Evolutionary conservation across 2,113 vertebrate species (phyloP).

Genomic region (Rhizomys pruinosus): DNA sequence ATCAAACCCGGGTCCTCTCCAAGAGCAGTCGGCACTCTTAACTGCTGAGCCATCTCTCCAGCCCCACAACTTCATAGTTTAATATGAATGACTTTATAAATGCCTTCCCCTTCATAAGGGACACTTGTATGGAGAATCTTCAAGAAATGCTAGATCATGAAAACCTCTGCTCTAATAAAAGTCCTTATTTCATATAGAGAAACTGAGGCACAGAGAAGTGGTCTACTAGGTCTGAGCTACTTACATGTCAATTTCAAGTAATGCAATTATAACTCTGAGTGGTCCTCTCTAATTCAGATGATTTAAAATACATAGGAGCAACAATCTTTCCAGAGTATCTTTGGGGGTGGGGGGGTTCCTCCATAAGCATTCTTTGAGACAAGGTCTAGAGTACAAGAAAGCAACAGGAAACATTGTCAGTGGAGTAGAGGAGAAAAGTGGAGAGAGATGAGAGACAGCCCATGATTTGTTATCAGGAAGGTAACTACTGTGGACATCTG

Average conservation of each 20-base stretch:
- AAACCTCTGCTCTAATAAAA: not conserved
- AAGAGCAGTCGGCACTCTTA: too few relatives aligned
- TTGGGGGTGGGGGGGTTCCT: not conserved
- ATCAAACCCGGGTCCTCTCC: too few relatives aligned
- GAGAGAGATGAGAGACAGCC: not conserved
- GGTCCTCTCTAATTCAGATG: not conserved
- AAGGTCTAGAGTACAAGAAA: not conserved
- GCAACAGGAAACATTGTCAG: not conserved
- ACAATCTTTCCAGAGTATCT: not conserved
- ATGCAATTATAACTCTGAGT: not conserved
- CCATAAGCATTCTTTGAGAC: not conserved
- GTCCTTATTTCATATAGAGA: not conserved
- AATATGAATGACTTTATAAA: not conserved
- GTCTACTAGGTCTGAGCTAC: not conserved
- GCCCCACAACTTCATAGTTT: too few relatives aligned
- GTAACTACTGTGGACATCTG: not conserved
- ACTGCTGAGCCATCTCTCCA: too few relatives aligned
- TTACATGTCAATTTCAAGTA: not conserved
- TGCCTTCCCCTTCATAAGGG: conserved; percentile 6
- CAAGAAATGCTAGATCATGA: not conserved
- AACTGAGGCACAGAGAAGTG: not conserved
- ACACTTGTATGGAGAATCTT: conserved; percentile 11
- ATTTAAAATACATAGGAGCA: not conserved
- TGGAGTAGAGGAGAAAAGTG: not conserved
- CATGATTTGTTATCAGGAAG: not conserved